Evolutionary conservation across 2,113 vertebrate species (phyloP), one percentile per base, ranked within the genome.

Genomic region (Nothocercus julius): DNA sequence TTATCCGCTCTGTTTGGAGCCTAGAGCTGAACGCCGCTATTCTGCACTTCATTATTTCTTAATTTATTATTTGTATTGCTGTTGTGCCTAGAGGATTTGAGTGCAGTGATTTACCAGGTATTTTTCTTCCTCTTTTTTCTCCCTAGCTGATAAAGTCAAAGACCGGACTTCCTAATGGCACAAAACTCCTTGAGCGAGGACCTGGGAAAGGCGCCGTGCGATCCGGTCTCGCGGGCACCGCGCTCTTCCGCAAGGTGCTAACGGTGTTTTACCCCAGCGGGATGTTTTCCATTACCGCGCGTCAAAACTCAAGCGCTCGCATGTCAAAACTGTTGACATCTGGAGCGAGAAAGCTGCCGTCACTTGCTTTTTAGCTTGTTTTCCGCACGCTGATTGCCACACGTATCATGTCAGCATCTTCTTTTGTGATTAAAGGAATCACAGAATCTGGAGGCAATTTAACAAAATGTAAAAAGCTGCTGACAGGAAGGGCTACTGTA

Each of bases 11-110:
- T 13, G 10, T 40, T 61, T 85, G 42, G 78, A 83, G 81, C 93
- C 85, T 42, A 38, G 6, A 94, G 94, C 92, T 68, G 45, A 72
- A 74, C 4, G 1, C 40, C 47, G 7, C 34, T 19, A 21, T 54
- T 76, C 81, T 34, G 32, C 64, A 84, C 93, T 92, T 94, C 45
- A 73, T 85, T 94, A 92, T 92, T 92, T 92, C 88, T 78, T 70
- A 70, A 93, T 94, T 95, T 85, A 87, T 85, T 87, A 90, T 87
- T 83, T 92, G 81, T 25, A 75, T 88, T 83, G 20, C 40, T 0
- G 0, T 7, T 38, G 14, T 1, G 85, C 91, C 91, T 61, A 69
- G 24, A 77, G 95, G 56, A 56, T 90, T 30, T 27, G 66, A 86
- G 28, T 44, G 34, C 76, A 13, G 69, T 72, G 51, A 56, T 75